Percentiles rank a stretch among this genome's conserved stretches.
Conservation (phyloP, 2,113 vertebrate species). For the rabbit (Oryctolagus cuniculus) region mOryCun1.1 NC_091443.1:55850501-55851000, state of each 20-base stretch:
- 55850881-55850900: not conserved
- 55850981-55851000: conserved; percentile 41
- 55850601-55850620: too few relatives aligned
- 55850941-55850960: conserved; percentile 45
- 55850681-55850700: too few relatives aligned
- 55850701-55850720: too few relatives aligned
- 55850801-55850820: conserved; percentile 16
- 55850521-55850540: too few relatives aligned
- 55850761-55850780: not conserved
- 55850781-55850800: conserved; percentile 31
- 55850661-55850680: too few relatives aligned
- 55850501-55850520: too few relatives aligned
- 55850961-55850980: not conserved
- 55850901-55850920: conserved; percentile 53
- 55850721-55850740: not conserved
- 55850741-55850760: not conserved
- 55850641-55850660: too few relatives aligned
- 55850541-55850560: too few relatives aligned
- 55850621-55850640: too few relatives aligned
- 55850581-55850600: too few relatives aligned
- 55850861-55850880: not conserved
- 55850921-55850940: not conserved
- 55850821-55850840: conserved; percentile 37
- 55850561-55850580: too few relatives aligned
- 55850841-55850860: not conserved